Base-by-base conservation (phyloP, 2,113 vertebrate species). In the Dicaeum eximium region DNA sequence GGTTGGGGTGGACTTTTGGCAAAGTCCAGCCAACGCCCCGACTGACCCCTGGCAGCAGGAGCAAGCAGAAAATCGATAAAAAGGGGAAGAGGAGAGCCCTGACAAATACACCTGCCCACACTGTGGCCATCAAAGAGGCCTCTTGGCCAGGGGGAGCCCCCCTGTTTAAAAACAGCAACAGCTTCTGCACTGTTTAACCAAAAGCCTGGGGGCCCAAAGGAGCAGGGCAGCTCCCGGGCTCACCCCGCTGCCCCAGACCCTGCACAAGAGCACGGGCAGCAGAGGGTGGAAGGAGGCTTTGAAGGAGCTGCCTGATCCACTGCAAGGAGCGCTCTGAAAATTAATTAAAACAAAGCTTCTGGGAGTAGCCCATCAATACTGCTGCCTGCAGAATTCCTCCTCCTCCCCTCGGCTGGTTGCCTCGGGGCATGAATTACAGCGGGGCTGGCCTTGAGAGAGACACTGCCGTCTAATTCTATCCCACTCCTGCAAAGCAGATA, bases 291-390 rank as follows among this genome's bases (percentile, higher is more conserved):
- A 44, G 44, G 53, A 57, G 42, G 31, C 66, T 75, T 58, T 30
- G 81, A 80, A 60, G 44, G 67, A 88, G 56, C 51, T 80, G 47
- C 28, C 72, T 57, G 69, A 74, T 83, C 71, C 3, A 4, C 45
- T 71, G 33, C 60, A 22, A 56, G 56, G 48, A 81, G 23, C 1
- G 0, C 58, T 84, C 78, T 80, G 93, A 50, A 84, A 92, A 92
- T 82, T 66, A 93, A 96, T 94, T 86, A 84, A 86, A 94, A 78
- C 31, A 62, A 97, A 93, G 71, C 74, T 92, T 2, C 83, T 86
- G 67, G 66, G 91, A 96, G 86, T 70, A 91, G 92, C 79, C 71
- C 93, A 92, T 94, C 72, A 86, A 51, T 93, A 84, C 51, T 91
- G 74, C 73, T 7, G 37, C 57, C 74, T 44, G 67, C 66, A 85